Evolutionary conservation across 2,113 vertebrate species (phyloP).

Genomic region (Scophthalmus maximus): DNA sequence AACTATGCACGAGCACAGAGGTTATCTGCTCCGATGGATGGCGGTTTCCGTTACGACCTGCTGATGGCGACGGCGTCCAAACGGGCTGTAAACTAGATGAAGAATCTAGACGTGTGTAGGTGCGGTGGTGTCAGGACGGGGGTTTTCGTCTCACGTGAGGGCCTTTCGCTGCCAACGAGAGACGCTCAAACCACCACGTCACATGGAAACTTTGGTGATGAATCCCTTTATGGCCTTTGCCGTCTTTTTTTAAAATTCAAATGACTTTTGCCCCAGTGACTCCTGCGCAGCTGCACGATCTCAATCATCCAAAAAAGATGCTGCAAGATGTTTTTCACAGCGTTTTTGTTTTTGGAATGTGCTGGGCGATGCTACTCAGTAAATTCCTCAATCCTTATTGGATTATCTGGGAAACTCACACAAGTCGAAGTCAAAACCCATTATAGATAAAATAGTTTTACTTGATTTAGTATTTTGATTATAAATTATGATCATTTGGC

Average conservation of each 20-base stretch:
- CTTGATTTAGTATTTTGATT: too few species aligned
- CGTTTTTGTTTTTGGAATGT: background rate
- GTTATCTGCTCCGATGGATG: conserved; percentile 17
- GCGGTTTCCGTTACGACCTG: conserved; percentile 17
- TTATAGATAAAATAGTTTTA: too few species aligned
- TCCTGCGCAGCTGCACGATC: background rate
- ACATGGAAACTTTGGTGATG: background rate
- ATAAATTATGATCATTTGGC: too few species aligned
- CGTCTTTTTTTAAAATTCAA: background rate
- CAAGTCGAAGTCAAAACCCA: too few species aligned
- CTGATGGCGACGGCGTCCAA: conserved; percentile 6
- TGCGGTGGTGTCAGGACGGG: background rate
- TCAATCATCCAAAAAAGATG: background rate
- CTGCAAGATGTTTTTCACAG: background rate
- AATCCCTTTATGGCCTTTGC: conserved; percentile 3
- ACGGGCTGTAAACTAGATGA: conserved; percentile 13
- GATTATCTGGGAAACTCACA: background rate
- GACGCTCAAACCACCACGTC: background rate
- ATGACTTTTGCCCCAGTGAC: conserved; percentile 9
- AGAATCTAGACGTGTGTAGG: conserved; percentile 34
- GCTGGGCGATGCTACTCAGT: background rate
- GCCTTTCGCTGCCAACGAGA: conserved; percentile 21
- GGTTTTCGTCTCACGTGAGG: background rate
- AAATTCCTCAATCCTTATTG: background rate
- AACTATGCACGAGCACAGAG: conserved; percentile 5